phyloP scores from a whole-genome alignment of 2,113 vertebrate genomes.

The Pithys albifrons region DNA sequence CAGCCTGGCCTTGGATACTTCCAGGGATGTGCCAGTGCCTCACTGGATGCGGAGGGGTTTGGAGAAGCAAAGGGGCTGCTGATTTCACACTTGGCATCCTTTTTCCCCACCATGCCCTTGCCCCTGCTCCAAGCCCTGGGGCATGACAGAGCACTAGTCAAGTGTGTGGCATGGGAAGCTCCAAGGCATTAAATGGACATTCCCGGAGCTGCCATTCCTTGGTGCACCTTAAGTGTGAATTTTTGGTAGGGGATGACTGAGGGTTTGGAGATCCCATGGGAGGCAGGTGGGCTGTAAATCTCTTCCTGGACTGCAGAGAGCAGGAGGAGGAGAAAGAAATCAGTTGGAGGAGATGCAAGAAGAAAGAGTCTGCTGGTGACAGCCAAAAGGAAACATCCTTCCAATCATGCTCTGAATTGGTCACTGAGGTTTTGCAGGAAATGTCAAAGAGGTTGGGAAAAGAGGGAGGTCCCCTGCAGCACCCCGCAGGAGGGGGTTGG shows the following conservation, averaged over 20 bases:
- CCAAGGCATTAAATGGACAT: neutral
- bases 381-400: rapidly evolving
- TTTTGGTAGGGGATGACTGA: neutral
- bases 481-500: neutral
- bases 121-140: rapidly evolving
- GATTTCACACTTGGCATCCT: neutral
- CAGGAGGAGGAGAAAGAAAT: neutral
- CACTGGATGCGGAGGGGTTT: neutral
- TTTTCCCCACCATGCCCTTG: neutral
- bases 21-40: neutral
- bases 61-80: neutral
- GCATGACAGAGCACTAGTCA: neutral
- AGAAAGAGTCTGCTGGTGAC: neutral
- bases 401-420: neutral
- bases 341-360: rapidly evolving
- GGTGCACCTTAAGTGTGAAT: neutral
- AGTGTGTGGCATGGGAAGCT: rapidly evolving
- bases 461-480: neutral
- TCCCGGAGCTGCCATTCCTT: neutral
- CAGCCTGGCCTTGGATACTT: rapidly evolving
- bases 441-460: too few species aligned
- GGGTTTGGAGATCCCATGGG: neutral
- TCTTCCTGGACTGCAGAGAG: neutral
- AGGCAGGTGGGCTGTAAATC: neutral
- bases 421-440: neutral